Evolutionary conservation across 2,113 vertebrate species (phyloP).

Genomic region (Neogale vison): DNA sequence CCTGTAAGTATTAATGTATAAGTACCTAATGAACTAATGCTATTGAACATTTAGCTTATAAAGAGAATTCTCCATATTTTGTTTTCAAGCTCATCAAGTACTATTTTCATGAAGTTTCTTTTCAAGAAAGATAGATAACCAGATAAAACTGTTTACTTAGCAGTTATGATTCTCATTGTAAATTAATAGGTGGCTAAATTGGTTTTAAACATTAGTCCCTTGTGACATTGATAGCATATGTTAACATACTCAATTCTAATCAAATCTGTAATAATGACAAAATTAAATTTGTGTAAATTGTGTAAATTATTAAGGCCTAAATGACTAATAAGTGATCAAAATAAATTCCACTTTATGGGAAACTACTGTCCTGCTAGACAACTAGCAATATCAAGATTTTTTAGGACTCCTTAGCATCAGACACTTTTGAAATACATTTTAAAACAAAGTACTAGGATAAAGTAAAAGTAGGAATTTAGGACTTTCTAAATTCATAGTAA

Average conservation of each 20-base stretch:
- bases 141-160: neutral
- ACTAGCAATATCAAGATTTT: neutral
- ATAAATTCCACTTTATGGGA: neutral
- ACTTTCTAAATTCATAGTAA: neutral
- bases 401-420: neutral
- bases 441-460: neutral
- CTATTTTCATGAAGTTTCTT: neutral
- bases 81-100: neutral
- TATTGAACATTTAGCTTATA: neutral
- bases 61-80: neutral
- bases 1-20: neutral
- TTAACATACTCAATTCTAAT: neutral
- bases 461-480: neutral
- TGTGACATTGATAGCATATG: neutral
- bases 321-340: neutral
- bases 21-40: neutral
- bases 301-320: neutral
- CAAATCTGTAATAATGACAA: neutral
- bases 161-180: neutral
- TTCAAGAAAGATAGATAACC: neutral
- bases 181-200: neutral
- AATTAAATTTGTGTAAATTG: neutral
- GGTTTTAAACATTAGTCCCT: neutral
- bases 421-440: neutral
- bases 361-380: neutral